Evolutionary conservation across 2,888 invertebrate genomes (phyloP), one percentile per base, ranked within the genome.

Genomic region (Pseudococcus longispinus): DNA sequence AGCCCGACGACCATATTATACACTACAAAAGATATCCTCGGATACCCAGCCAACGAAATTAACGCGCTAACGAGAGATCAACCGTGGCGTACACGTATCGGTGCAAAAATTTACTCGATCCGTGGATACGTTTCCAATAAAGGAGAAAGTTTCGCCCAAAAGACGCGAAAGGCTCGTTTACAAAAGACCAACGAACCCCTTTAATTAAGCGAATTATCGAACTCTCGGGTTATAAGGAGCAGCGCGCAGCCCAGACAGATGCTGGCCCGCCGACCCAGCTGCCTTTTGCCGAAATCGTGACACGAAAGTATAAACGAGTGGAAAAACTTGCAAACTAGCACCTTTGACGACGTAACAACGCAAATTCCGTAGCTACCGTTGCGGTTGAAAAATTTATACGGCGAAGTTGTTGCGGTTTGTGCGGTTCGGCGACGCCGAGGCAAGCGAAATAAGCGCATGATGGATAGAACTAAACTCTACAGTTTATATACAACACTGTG

Each of bases 361-460:
- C 18, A 70, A 70, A 74, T 74, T 74, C 37, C 74, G 26, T 11
- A 1, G 29, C 70, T 29, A 74, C 32, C 74, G 32, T 74, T 26
- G 74, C 74, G 74, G 74, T 74, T 74, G n/a, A 74, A 23, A 74
- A 74, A 74, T 74, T 74, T 74, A 51, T 51, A 74, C 74, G 74
- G 74, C 74, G 74, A 74, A 74, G 74, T 74, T 74, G 74, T 29
- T 74, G 74, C 74, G 74, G 74, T 74, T 18, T 3, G 13, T 37
- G 74, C 74, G 74, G 74, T 74, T 74, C 74, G 4, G 37, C 32
- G 65, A 13, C 65, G 65, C 13, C 65, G 37, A 3, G 13, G 37
- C n/a, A 23, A 11, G 74, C 32, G 74, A 74, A 74, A 74, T 74
- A 74, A 37, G 74, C 32, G 26, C 74, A 74, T 74, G 74, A 74